These are phyloP conservation scores for Peucedramus taeniatus DNA, from an alignment of 2,113 vertebrate species.

Conservation along the genomic window DNA sequence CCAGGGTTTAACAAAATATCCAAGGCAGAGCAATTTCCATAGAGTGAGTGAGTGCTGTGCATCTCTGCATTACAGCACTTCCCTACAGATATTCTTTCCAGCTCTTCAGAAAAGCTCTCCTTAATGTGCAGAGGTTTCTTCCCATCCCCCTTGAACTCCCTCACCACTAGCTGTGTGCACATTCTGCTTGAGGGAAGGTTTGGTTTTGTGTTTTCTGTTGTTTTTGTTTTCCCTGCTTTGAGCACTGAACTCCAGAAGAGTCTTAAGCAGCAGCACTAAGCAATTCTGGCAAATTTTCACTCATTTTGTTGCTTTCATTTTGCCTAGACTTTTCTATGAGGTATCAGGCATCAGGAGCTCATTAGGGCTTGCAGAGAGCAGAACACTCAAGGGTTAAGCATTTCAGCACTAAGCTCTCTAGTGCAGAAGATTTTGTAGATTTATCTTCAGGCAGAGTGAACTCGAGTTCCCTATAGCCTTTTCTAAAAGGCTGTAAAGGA, in stretches of 20 bases:
- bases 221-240: background rate
- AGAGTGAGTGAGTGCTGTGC: background rate
- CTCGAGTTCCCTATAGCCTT: background rate
- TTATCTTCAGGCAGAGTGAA: background rate
- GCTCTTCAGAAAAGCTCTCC: background rate
- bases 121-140: background rate
- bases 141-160: background rate
- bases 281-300: background rate
- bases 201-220: background rate
- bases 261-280: background rate
- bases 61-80: background rate
- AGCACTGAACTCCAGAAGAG: background rate
- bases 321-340: background rate
- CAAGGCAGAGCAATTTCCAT: background rate
- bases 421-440: background rate
- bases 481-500: conserved; percentile 8
- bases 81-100: background rate
- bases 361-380: background rate
- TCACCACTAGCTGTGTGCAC: background rate
- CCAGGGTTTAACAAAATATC: background rate
- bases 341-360: background rate
- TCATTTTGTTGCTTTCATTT: background rate
- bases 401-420: background rate
- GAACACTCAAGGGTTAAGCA: background rate
- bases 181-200: background rate